phyloP scores from a whole-genome alignment of 2,888 invertebrate genomes.

The Drepana falcataria region DNA sequence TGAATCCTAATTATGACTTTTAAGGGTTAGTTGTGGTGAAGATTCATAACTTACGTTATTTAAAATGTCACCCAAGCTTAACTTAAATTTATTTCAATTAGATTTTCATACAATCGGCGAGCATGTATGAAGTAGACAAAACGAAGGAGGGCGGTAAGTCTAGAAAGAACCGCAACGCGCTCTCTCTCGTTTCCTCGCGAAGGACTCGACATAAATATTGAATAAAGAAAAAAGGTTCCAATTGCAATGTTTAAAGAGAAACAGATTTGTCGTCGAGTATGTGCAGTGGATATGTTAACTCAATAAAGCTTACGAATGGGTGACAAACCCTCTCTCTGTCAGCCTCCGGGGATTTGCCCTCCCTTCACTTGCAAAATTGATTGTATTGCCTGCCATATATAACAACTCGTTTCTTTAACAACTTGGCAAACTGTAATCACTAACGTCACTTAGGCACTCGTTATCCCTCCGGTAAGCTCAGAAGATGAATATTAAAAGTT shows the following conservation, averaged over 20 bases:
- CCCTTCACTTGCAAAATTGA: conserved; percentile 27
- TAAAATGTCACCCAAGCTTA: too few relatives aligned
- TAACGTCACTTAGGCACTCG: background rate
- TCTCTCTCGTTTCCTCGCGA: too few relatives aligned
- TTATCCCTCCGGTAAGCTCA: conserved; percentile 10
- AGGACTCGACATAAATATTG: background rate
- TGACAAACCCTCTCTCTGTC: conserved; percentile 19
- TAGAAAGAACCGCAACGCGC: too few relatives aligned
- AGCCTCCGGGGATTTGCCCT: conserved; percentile 28
- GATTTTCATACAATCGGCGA: too few relatives aligned
- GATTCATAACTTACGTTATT: too few relatives aligned
- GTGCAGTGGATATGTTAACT: conserved; percentile 44
- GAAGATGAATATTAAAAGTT: conserved; percentile 42
- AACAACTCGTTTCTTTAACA: conserved; percentile 10
- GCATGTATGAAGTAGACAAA: too few relatives aligned
- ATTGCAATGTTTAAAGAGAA: background rate
- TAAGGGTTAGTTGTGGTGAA: background rate
- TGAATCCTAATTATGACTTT: conserved; percentile 27
- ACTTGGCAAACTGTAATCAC: conserved; percentile 21
- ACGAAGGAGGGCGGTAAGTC: too few relatives aligned
- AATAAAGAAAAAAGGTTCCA: background rate
- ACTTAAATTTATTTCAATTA: too few relatives aligned
- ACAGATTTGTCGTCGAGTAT: conserved; percentile 12
- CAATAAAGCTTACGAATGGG: conserved; percentile 40
- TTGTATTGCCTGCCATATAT: conserved; percentile 59